These are phyloP conservation scores for Rotaria socialis DNA, from an alignment of 2,888 invertebrate genomes.

Conservation along the genomic window DNA sequence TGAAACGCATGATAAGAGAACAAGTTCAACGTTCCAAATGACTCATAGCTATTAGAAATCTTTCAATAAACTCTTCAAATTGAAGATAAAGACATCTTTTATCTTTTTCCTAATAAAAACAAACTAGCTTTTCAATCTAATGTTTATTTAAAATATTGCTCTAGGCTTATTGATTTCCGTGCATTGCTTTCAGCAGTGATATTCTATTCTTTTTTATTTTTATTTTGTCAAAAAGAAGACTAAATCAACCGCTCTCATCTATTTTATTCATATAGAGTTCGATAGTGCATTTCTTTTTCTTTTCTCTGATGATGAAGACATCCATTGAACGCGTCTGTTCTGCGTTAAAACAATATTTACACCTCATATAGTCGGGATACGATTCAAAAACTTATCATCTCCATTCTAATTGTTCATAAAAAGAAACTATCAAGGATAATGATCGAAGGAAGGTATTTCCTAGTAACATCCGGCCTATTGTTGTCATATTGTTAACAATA, in stretches of 20 bases:
- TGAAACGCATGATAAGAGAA: neutral
- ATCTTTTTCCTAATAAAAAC: neutral
- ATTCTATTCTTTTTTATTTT: too few species aligned
- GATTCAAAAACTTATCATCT: neutral
- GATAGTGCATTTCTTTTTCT: too few species aligned
- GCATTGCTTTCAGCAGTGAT: neutral
- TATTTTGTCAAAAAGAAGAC: too few species aligned
- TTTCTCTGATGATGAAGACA: neutral
- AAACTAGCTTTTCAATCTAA: neutral
- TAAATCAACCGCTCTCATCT: neutral
- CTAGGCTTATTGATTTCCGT: neutral
- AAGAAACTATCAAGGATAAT: neutral
- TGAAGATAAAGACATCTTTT: neutral
- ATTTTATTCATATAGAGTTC: too few species aligned
- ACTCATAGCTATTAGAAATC: too few species aligned
- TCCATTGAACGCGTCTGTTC: neutral
- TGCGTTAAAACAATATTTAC: conserved; percentile 1
- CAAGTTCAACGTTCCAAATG: too few species aligned
- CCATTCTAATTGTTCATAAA: neutral
- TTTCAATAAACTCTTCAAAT: neutral
- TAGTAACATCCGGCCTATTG: neutral
- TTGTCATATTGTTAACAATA: neutral
- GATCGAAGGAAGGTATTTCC: neutral
- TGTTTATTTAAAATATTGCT: neutral
- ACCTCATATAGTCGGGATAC: neutral